Evolutionary conservation across 2,797 vertebrate species (phyloP).

Genomic region (Myotis vivesi): DNA sequence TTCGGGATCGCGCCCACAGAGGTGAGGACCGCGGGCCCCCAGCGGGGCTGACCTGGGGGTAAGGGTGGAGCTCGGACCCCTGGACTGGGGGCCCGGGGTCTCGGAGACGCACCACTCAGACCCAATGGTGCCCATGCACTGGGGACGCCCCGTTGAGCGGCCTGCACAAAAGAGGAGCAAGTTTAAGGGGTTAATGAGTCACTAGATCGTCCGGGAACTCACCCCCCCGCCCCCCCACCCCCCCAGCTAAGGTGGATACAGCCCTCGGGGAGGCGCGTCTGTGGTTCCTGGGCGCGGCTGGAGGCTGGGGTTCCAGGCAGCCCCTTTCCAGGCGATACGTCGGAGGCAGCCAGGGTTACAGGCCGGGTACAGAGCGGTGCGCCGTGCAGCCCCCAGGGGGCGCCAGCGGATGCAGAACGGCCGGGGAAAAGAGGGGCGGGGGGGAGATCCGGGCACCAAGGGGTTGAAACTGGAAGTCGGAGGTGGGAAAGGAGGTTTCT

Average conservation of each 20-base stretch:
- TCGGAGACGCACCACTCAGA: neutral
- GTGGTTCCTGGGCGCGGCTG: neutral
- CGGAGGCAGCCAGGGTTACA: neutral
- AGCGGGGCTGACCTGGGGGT: rapidly evolving
- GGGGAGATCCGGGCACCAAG: neutral
- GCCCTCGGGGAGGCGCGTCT: neutral
- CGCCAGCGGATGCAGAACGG: neutral
- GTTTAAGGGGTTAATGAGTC: neutral
- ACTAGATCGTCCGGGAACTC: neutral
- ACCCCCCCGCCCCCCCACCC: neutral
- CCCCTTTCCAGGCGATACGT: too few species aligned
- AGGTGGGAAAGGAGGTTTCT: too few species aligned
- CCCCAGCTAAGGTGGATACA: neutral
- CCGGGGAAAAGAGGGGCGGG: neutral
- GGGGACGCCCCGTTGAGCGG: neutral
- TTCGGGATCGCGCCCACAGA: constrained; percentile 95
- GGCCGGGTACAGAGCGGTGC: neutral
- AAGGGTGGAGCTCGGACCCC: neutral
- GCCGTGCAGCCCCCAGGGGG: neutral
- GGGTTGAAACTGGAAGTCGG: neutral
- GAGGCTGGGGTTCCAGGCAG: neutral
- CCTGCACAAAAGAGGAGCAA: neutral
- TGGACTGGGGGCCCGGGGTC: neutral
- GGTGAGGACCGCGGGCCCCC: constrained; percentile 82
- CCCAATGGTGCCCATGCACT: neutral